Conservation (phyloP, 53 echinoderm and acorn worm species). For the Zoroaster sp. region DNA sequence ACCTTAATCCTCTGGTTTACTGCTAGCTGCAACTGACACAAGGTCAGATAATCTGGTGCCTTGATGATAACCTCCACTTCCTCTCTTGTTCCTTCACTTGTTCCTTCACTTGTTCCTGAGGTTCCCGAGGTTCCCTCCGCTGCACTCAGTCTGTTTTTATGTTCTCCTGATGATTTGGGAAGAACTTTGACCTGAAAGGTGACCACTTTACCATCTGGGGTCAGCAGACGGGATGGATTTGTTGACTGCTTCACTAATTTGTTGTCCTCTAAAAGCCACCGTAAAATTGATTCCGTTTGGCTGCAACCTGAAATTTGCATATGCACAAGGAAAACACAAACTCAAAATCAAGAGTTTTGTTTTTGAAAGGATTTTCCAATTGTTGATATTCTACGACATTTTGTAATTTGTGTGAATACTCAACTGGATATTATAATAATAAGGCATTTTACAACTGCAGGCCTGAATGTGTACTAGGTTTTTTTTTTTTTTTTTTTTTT, state of each 20-base stretch:
- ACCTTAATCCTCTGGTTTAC: constrained; percentile 39
- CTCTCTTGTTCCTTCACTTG: background rate
- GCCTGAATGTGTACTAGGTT: too few relatives aligned
- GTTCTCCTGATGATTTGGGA: background rate
- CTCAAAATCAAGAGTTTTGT: too few relatives aligned
- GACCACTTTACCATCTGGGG: constrained; percentile 11
- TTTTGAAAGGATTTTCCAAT: too few relatives aligned
- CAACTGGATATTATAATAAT: too few relatives aligned
- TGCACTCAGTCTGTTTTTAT: background rate
- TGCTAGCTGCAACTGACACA: constrained; percentile 36
- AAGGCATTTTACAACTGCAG: too few relatives aligned
- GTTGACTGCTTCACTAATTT: background rate
- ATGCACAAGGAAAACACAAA: too few relatives aligned
- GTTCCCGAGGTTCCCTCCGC: background rate
- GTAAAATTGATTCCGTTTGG: background rate
- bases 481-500: too few relatives aligned
- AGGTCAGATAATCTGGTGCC: constrained; percentile 36
- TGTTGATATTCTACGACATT: too few relatives aligned
- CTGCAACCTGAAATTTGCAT: background rate
- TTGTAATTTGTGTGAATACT: too few relatives aligned
- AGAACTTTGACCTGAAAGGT: constrained; percentile 32
- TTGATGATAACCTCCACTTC: constrained; percentile 1
- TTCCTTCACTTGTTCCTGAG: background rate
- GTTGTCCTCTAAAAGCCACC: constrained; percentile 28
- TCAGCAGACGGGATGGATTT: background rate